Percentiles rank a stretch among this genome's conserved stretches.
These are phyloP conservation scores for Ridgeia piscesae DNA, from an alignment of 1,140 invertebrate species.

Conservation along the genomic window DNA sequence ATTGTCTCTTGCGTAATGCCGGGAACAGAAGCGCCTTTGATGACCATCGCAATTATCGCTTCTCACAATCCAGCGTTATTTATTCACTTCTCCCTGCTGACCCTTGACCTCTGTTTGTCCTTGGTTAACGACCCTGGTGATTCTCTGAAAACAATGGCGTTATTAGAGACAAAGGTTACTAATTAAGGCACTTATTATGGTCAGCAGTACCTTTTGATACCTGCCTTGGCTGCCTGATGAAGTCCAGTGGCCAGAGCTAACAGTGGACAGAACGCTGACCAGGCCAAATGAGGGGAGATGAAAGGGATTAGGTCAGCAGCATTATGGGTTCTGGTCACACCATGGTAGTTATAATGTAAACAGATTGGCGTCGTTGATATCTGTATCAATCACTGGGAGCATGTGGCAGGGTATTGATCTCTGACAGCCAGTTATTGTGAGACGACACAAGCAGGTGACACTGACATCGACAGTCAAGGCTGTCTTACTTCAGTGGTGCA, in stretches of 20 bases:
- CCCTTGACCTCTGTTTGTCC: background rate
- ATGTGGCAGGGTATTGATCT: background rate
- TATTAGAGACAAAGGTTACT: background rate
- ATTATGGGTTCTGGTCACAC: background rate
- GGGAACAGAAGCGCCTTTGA: background rate
- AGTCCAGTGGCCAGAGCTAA: background rate
- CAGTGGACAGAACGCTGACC: background rate
- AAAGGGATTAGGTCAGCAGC: background rate
- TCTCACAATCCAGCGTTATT: background rate
- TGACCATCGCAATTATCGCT: background rate
- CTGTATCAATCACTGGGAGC: background rate
- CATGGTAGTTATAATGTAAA: background rate
- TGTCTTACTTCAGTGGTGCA: background rate
- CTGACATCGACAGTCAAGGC: no score
- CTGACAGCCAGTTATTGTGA: background rate
- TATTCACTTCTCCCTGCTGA: background rate
- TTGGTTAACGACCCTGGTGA: background rate
- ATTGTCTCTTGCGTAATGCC: background rate
- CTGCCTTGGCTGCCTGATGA: background rate
- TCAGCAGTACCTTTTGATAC: background rate
- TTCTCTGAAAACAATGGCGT: background rate
- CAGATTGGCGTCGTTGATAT: background rate
- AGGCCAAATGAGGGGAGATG: background rate
- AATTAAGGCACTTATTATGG: background rate
- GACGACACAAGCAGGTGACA: background rate